phyloP scores from a whole-genome alignment of 2,113 vertebrate genomes.

The Microcebus lehilahytsara region DNA sequence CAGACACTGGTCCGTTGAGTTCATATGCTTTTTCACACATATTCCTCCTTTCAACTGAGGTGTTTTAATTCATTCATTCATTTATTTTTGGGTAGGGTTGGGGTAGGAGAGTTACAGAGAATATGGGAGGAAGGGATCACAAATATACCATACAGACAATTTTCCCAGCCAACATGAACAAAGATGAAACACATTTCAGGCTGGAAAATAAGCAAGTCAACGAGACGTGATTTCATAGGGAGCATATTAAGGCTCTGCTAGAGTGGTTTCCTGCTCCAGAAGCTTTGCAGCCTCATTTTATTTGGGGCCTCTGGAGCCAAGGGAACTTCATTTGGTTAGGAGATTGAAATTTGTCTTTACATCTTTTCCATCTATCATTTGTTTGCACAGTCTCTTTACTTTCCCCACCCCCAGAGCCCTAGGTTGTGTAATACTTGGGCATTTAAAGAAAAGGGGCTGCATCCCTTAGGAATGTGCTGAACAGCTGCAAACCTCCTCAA shows the following conservation, averaged over 20 bases:
- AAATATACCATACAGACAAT: constrained; percentile 13
- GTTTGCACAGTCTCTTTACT: constrained; percentile 64
- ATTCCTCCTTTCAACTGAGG: constrained; percentile 26
- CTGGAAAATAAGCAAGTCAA: constrained; percentile 63
- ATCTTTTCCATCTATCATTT: constrained; percentile 70
- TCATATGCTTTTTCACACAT: constrained; percentile 31
- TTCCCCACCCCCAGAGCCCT: not conserved
- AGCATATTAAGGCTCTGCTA: constrained; percentile 30
- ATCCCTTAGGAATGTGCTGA: constrained; percentile 64
- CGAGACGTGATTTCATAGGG: constrained; percentile 65
- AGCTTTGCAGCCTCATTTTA: constrained; percentile 52
- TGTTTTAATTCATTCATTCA: constrained; percentile 48
- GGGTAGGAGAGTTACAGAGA: not conserved
- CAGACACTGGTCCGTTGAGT: not conserved
- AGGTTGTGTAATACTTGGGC: constrained; percentile 58
- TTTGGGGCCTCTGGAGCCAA: constrained; percentile 30
- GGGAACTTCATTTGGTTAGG: constrained; percentile 51
- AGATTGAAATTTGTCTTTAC: constrained; percentile 68
- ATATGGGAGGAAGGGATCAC: not conserved
- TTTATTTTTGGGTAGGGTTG: constrained; percentile 14
- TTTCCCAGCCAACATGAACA: constrained; percentile 58
- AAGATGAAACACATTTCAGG: constrained; percentile 61
- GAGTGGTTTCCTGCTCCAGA: constrained; percentile 53
- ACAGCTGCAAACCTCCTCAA: constrained; percentile 73
- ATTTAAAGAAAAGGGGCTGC: constrained; percentile 60